Conservation (phyloP, 2,797 vertebrate genomes). For the Sebastes iracundus region DNA sequence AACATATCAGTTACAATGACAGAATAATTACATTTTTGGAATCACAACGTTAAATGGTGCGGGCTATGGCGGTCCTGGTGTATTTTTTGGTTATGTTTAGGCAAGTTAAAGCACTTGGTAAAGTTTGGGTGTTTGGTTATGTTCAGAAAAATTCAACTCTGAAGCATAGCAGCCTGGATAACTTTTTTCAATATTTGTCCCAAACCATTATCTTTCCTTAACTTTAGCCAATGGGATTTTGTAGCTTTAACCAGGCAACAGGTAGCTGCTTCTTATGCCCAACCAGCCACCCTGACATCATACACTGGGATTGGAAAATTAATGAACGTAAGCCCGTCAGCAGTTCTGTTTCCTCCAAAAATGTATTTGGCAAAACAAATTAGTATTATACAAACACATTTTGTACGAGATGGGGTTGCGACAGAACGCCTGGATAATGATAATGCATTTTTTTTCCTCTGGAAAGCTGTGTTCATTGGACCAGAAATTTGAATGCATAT, state of each 20-base stretch:
- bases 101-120: not conserved
- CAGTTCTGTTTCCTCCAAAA: not conserved
- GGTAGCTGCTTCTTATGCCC: not conserved
- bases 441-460: not conserved
- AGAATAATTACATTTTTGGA: no score
- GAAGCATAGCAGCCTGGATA: not conserved
- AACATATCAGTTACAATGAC: accelerated
- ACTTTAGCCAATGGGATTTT: not conserved
- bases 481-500: conserved; percentile 2
- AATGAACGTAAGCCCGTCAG: not conserved
- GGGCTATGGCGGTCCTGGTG: no score
- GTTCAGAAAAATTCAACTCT: not conserved
- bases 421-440: not conserved
- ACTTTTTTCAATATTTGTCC: not conserved
- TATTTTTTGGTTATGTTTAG: not conserved
- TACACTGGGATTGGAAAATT: not conserved
- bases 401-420: not conserved
- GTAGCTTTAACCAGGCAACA: not conserved
- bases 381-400: not conserved
- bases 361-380: conserved; percentile 2
- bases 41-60: no score
- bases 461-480: conserved; percentile 24
- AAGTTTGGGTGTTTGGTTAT: not conserved
- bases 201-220: not conserved
- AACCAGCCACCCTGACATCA: not conserved